Evolutionary conservation across 1,140 invertebrate genomes (phyloP), one percentile per base, ranked within the genome.

Genomic region (Bombyx mandarina): DNA sequence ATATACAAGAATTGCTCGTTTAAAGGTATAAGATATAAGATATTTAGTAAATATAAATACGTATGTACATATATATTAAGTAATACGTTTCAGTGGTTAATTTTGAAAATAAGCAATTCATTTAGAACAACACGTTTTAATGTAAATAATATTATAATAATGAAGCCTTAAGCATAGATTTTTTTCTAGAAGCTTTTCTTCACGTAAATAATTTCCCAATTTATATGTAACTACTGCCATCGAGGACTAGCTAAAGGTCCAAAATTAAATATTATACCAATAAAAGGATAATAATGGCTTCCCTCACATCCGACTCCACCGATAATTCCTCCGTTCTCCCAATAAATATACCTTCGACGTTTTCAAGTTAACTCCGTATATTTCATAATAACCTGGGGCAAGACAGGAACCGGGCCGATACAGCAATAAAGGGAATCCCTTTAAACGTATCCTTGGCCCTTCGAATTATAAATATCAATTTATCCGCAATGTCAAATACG

Each of bases 221-320:
- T 83, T 86, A 74, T 83, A 83, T 83, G 79, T 75, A 56, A 64
- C 69, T 60, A 66, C 58, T 62, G 58, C 70, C 68, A 69, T 65
- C 58, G 55, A 52, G 60, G 73, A 71, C 72, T 76, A 73, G 75
- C 70, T 78, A 78, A 81, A 73, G 74, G 69, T 61, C 73, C 68
- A 80, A 87, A 87, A 87, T 87, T 87, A 87, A 87, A 85, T 87
- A 86, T 86, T 86, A 85, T 85, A 83, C 81, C 83, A 86, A 86
- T 87, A 87, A 85, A 84, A 77, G 76, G 82, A 82, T 83, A 75
- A 75, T 86, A 84, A 86, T 77, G 73, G 80, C 74, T 77, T 75
- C 79, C 82, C 72, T 62, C 47, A 69, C 75, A 78, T 86, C 83
- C 83, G 77, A 71, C 69, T 67, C 60, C 67, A 58, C 57, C 75